phyloP scores from a whole-genome alignment of 2,888 invertebrate species.

The Polydrusus cervinus region DNA sequence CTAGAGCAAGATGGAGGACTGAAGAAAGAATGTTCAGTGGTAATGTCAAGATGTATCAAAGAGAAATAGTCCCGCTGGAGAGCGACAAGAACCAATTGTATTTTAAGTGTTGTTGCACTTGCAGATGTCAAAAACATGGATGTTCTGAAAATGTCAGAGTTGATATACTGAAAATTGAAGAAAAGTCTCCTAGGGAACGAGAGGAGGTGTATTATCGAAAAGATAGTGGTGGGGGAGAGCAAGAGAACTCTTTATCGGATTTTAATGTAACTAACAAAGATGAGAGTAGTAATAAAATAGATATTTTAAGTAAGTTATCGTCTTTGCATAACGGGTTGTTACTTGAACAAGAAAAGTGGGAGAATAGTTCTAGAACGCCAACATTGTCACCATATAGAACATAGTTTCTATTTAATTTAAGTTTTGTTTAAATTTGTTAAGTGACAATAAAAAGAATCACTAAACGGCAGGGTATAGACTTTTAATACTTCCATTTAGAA shows the following conservation, averaged over 20 bases:
- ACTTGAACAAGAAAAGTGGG: constrained; percentile 75
- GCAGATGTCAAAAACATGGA: constrained; percentile 68
- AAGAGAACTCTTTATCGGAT: constrained; percentile 40
- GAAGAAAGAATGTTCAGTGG: constrained; percentile 72
- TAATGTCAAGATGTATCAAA: constrained; percentile 69
- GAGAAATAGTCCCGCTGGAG: constrained; percentile 73
- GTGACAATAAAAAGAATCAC: background rate
- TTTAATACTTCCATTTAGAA: constrained; percentile 17
- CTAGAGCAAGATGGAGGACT: constrained; percentile 68
- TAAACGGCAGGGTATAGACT: constrained; percentile 21
- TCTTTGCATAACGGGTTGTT: constrained; percentile 71
- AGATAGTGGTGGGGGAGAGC: constrained; percentile 31
- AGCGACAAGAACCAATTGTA: constrained; percentile 72
- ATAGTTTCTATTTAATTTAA: background rate
- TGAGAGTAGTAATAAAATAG: constrained; percentile 56
- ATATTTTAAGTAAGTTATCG: constrained; percentile 68
- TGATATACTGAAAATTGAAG: constrained; percentile 65
- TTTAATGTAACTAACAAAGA: constrained; percentile 8
- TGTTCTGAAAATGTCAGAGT: constrained; percentile 69
- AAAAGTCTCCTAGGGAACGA: constrained; percentile 58
- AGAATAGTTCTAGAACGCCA: constrained; percentile 65
- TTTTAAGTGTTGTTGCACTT: constrained; percentile 63
- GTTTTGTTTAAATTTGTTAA: background rate
- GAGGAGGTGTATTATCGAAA: constrained; percentile 21
- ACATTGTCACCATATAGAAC: constrained; percentile 47